A percentile compares a stretch with the other conserved stretches of the same genome.
phyloP scores from a whole-genome alignment of 2,888 invertebrate genomes.

The Dichetophora obliterata region DNA sequence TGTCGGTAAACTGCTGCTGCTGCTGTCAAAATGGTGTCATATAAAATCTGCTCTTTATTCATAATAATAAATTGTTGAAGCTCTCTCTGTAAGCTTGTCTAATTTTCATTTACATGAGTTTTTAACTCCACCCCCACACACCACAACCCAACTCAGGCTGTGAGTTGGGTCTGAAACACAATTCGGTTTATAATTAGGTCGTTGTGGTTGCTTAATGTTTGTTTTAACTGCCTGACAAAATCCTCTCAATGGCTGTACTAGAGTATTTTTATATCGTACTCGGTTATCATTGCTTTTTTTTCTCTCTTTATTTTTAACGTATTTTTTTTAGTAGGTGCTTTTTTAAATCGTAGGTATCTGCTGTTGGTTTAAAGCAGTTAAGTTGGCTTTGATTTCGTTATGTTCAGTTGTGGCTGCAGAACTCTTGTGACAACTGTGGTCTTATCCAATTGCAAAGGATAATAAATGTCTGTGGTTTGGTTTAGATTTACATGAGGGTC shows the following conservation, averaged over 20 bases:
- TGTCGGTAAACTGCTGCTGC: too few relatives aligned
- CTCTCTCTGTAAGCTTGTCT: too few relatives aligned
- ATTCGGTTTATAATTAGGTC: slow-evolving; percentile 1
- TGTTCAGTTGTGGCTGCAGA: too few relatives aligned
- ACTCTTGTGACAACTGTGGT: not conserved
- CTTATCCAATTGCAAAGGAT: not conserved
- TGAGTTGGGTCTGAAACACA: not conserved
- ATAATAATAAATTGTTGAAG: too few relatives aligned
- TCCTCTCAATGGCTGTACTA: not conserved
- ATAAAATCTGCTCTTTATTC: too few relatives aligned
- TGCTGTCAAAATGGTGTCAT: too few relatives aligned
- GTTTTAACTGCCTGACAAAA: slow-evolving; percentile 26
- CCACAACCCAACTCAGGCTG: too few relatives aligned
- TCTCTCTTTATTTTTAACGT: too few relatives aligned
- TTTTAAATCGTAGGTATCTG: not conserved
- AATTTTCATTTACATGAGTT: too few relatives aligned
- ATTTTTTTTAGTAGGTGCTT: not conserved
- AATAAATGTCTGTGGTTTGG: not conserved
- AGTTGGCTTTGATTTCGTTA: not conserved
- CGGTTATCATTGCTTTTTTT: not conserved
- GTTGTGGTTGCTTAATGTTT: slow-evolving; percentile 23
- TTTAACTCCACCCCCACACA: too few relatives aligned
- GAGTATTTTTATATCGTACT: not conserved
- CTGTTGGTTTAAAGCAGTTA: not conserved
- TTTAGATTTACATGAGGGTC: not conserved